Evolutionary conservation across 1,140 invertebrate genomes (phyloP).

Genomic region (Nixonia krombeini): DNA sequence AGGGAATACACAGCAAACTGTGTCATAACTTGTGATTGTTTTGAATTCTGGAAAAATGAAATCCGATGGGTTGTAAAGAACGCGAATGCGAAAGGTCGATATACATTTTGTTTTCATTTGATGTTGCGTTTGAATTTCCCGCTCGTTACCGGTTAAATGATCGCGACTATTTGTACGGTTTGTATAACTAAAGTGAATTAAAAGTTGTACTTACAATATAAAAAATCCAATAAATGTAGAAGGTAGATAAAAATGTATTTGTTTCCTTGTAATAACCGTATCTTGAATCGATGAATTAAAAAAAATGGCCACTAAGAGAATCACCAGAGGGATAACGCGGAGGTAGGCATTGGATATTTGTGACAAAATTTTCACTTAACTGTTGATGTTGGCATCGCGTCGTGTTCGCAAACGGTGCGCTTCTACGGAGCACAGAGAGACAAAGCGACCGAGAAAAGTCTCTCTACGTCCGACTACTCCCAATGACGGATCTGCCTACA

Average conservation of each 20-base stretch:
- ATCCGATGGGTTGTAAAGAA: no score
- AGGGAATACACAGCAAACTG: no score
- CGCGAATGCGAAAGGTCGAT: no score
- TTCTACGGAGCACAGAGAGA: slow-evolving; percentile 1
- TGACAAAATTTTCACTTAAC: not conserved
- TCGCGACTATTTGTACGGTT: no score
- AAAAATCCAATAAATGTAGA: not conserved
- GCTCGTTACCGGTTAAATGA: no score
- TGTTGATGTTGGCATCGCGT: slow-evolving; percentile 4
- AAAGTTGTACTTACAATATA: not conserved
- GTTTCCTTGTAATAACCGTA: no score
- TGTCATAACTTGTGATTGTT: no score
- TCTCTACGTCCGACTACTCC: slow-evolving; percentile 9
- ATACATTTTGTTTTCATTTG: no score
- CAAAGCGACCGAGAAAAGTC: slow-evolving; percentile 12
- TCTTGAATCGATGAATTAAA: not conserved
- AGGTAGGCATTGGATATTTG: slow-evolving; percentile 29
- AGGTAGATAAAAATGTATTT: not conserved
- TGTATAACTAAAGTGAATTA: no score
- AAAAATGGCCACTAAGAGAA: slow-evolving; percentile 14
- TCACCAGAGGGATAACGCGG: slow-evolving; percentile 32
- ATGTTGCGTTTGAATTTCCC: no score
- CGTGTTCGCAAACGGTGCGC: not conserved
- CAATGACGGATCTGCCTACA: slow-evolving; percentile 24
- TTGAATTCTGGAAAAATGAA: no score